Evolutionary conservation across 2,888 invertebrate species (phyloP), one percentile per base, ranked within the genome.

Genomic region (Myathropa florea): DNA sequence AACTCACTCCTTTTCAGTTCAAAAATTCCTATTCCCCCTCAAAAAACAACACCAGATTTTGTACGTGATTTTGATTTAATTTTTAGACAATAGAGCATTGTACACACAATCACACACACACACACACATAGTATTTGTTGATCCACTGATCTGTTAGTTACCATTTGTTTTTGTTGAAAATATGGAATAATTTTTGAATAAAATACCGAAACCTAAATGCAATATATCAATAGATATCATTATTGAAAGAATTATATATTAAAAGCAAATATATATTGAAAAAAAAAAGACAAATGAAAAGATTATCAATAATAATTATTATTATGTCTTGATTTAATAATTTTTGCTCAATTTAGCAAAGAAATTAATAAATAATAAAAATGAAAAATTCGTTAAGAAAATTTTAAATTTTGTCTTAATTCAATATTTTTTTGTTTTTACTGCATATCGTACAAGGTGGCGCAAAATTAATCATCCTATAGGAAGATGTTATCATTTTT

Each of bases 271-370:
- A 83, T 83, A 86, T 82, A 86, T 82, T 73, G 73, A 83, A 83
- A n/a, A 46, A 18, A 18, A 7, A 18, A 85, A 68, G 70, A 77
- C 59, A 86, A 60, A 73, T 68, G 57, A 83, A 78, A 83, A 63
- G 24, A 86, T 83, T 83, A 86, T 83, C 61, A 83, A 86, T 83
- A 86, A 82, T 79, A 76, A 86, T 86, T 86, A 82, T 88, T 88
- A 89, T 88, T 89, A 89, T 88, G 88, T 88, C 88, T 89, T 89
- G 88, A 89, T 89, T 89, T 89, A 86, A 91, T 89, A 88, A 89
- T 89, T 91, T 91, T 92, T 92, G 92, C 92, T 92, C 92, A 92
- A 92, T 92, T 92, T 91, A 92, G 91, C 91, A 91, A 90, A 90
- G 90, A 90, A 91, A 91, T 73, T 78, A 86, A 87, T 81, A 85